These are phyloP conservation scores for Malthinus flaveolus DNA, from an alignment of 2,888 invertebrate genomes.

Conservation along the genomic window DNA sequence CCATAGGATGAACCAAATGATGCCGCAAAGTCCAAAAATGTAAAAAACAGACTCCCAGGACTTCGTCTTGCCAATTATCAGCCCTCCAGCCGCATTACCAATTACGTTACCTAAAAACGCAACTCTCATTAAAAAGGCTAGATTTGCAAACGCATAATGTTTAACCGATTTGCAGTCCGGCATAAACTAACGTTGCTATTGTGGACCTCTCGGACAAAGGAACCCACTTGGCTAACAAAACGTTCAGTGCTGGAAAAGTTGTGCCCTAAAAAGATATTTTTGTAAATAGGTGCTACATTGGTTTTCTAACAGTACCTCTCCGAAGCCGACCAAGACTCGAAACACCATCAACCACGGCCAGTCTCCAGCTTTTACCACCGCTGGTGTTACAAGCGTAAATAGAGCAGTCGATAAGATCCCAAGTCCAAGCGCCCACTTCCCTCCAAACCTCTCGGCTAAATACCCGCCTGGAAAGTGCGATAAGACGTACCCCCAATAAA, in stretches of 20 bases:
- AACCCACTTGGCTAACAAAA: constrained; percentile 33
- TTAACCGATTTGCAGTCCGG: constrained; percentile 23
- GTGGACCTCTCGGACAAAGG: constrained; percentile 32
- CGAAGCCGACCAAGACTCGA: constrained; percentile 70
- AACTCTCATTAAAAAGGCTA: too few species aligned
- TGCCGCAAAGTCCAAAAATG: constrained; percentile 74
- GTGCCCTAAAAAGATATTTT: constrained; percentile 20
- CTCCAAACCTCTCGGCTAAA: constrained; percentile 75
- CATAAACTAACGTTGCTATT: constrained; percentile 29
- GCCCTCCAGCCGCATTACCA: constrained; percentile 55
- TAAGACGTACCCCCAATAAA: constrained; percentile 81
- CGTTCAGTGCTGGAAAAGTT: constrained; percentile 26
- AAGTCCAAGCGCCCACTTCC: constrained; percentile 75
- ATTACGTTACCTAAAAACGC: neutral
- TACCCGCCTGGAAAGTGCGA: constrained; percentile 80
- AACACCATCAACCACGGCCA: constrained; percentile 69
- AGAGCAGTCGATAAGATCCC: constrained; percentile 79
- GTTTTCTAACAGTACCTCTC: constrained; percentile 15
- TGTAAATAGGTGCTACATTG: neutral
- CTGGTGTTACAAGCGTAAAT: constrained; percentile 74
- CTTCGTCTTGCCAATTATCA: constrained; percentile 65
- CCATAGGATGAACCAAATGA: constrained; percentile 67
- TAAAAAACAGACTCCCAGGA: constrained; percentile 82
- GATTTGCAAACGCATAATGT: neutral
- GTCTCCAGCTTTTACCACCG: constrained; percentile 66